phyloP scores from a whole-genome alignment of 2,888 invertebrate genomes.

The Globia sparganii region DNA sequence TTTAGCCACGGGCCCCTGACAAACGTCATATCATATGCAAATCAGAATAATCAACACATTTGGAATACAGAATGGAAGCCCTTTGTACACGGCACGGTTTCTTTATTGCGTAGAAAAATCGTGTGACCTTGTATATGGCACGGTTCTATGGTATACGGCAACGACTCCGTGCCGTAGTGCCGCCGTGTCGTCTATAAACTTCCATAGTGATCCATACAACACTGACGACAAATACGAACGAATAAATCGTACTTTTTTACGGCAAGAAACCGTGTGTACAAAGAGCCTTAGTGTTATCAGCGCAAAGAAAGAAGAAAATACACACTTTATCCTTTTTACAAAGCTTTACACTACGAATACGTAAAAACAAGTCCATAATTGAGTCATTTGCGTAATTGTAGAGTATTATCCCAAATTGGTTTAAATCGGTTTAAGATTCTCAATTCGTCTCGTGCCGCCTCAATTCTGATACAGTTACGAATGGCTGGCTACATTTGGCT shows the following conservation, averaged over 20 bases:
- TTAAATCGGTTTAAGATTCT: conserved; percentile 49
- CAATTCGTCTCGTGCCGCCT: conserved; percentile 46
- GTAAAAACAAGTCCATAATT: conserved; percentile 20
- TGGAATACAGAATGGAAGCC: background rate
- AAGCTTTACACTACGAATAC: background rate
- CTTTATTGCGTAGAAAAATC: background rate
- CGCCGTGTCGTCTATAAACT: background rate
- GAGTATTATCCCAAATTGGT: conserved; percentile 35
- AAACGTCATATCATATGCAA: background rate
- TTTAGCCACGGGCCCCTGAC: too few species aligned
- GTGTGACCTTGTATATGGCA: background rate
- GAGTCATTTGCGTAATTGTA: conserved; percentile 49
- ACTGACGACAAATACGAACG: background rate
- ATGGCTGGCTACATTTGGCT: conserved; percentile 19
- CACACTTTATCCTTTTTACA: background rate
- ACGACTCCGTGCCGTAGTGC: background rate
- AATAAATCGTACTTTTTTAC: background rate
- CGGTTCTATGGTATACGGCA: background rate
- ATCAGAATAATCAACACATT: background rate
- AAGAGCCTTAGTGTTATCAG: background rate
- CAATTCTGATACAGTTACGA: conserved; percentile 41
- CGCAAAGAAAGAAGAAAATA: background rate
- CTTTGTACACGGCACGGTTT: background rate
- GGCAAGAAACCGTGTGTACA: background rate
- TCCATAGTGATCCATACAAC: background rate